Evolutionary conservation across 2,113 vertebrate genomes (phyloP).

Genomic region (Fulmarus glacialis): DNA sequence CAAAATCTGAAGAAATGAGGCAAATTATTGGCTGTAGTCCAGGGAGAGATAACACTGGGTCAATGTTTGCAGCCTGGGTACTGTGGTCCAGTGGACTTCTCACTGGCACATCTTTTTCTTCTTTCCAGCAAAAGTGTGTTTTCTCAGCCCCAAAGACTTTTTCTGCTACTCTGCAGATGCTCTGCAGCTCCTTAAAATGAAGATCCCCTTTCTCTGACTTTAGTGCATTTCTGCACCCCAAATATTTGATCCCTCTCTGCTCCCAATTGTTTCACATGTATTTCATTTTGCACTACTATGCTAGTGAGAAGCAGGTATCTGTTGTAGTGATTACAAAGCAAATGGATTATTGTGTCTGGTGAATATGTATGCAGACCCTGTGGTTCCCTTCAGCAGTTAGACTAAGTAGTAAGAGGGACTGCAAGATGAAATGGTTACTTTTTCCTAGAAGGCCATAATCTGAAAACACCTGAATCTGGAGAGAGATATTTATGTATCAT

Average conservation of each 20-base stretch:
- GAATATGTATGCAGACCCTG: neutral
- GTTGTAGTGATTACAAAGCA: neutral
- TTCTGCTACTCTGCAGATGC: neutral
- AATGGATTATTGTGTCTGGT: neutral
- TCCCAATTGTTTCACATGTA: neutral
- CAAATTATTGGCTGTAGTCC: neutral
- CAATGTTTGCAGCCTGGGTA: neutral
- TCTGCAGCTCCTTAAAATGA: neutral
- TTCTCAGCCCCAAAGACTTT: neutral
- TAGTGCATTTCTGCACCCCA: neutral
- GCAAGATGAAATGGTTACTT: neutral
- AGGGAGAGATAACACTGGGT: neutral
- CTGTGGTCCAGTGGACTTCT: neutral
- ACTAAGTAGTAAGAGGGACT: neutral
- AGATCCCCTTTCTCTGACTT: neutral
- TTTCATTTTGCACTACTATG: neutral
- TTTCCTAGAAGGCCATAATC: neutral
- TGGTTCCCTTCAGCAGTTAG: neutral
- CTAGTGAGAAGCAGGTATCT: neutral
- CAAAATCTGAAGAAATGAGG: slow-evolving; percentile 17
- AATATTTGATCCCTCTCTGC: neutral
- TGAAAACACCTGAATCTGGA: neutral
- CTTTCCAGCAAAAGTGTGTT: neutral
- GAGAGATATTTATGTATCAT: neutral
- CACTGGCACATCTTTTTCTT: neutral